Base-by-base conservation (phyloP, 1,140 invertebrate species). In the Teleopsis dalmanni region DNA sequence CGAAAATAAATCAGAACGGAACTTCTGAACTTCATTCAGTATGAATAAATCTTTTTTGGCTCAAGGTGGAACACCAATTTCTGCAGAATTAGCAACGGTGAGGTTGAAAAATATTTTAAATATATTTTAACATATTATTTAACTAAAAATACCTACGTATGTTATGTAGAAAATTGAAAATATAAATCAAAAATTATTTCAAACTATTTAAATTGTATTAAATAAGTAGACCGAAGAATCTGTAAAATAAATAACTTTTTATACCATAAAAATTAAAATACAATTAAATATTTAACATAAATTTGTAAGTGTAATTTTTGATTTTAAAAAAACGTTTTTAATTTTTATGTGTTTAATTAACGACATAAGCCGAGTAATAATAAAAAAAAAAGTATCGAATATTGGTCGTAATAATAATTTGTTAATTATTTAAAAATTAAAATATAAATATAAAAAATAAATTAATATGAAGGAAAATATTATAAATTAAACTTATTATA, bases 1-100 rank as follows among this genome's bases (percentile, higher is more conserved):
- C 2, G 29, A 42, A 25, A 26, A 26, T 13, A 13, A 26, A 13
- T 3, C 25, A 7, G 11, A 27, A 27, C 13, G 33, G 29, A 34
- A 1, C 19, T 16, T 27, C 31, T 34, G 22, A 45, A 34, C 13
- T 42, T n/a, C 22, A 48, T 49, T 42, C 45, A 51, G 21, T 21
- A 67, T 67, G 65, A 61, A 60, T 47, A 57, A 57, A 46, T 57
- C 61, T 38, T 63, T 68, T 42, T 54, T 56, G 48, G 50, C 47
- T 29, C 58, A 63, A 51, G 83, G 83, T 22, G 82, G 83, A 13
- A 75, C 64, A 34, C 78, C 83, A 2, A 84, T 85, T 34, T 79
- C 81, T 9, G 75, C 79, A 44, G 79, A 83, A 53, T 69, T 76
- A 43, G 83, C 82, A 47, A 75, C 76, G 56, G 83, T 84, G 73